Evolutionary conservation across 2,888 invertebrate genomes (phyloP), one percentile per base, ranked within the genome.

Genomic region (Geophilus truncorum): DNA sequence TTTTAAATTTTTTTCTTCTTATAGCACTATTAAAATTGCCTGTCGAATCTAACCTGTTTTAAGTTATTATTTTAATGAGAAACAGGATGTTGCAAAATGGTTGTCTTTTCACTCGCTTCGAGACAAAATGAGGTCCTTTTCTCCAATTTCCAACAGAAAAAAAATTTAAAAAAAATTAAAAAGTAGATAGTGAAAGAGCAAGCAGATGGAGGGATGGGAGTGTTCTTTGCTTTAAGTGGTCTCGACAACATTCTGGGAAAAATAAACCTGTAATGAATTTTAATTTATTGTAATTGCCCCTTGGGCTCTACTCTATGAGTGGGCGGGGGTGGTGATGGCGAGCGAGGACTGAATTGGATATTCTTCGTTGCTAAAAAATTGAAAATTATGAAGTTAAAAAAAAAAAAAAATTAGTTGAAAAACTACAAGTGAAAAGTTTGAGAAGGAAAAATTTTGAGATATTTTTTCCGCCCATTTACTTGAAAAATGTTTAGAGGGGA

Each of bases 211-310:
- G 70, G 70, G 70, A 70, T 70, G 70, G 70, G 70, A 28, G 70
- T 12, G 28, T 25, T 70, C 28, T 28, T 70, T 70, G 25, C 70
- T 28, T 70, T 70, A 70, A 70, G 70, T 70, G 70, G 70, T 70
- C 70, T 70, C 70, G 70, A 70, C 70, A 70, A 70, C 70, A 70
- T 70, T 70, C 70, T 70, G n/a, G 70, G 70, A 70, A 70, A 70
- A 70, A 70, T 70, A 70, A 70, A 70, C 70, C 70, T 70, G 70
- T 70, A 70, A 70, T 70, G 70, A 70, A 70, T 70, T 70, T 70
- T 70, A 70, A 70, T 70, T 70, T 70, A 70, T 70, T 70, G 70
- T 70, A 70, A 70, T 70, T 70, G 70, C 70, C 70, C 70, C 70
- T 70, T 70, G 70, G 70, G 70, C 70, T 70, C 70, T 70, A 10